Evolutionary conservation across 2,113 vertebrate species (phyloP), one percentile per base, ranked within the genome.

Genomic region (Micronisus gabar): DNA sequence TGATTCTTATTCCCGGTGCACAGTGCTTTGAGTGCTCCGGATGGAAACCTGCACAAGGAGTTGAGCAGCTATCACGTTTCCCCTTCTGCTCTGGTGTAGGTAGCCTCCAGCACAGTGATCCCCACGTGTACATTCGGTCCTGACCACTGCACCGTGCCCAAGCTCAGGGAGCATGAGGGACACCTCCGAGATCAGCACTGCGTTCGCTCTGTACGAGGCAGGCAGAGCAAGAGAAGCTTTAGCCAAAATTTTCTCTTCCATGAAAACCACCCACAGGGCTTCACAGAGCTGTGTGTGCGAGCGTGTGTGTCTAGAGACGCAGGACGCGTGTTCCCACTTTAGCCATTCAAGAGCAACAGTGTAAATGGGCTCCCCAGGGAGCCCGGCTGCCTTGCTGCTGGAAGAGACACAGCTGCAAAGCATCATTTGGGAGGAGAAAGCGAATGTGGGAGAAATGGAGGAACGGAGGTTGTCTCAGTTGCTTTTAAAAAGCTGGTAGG

Each of bases 321-420:
- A 36, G 89, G 91, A 40, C 78, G 9, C 43, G 74, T 91, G 95
- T 67, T 96, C 95, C 73, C 87, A 90, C 97, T 97, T 96, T 7
- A 94, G 71, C 78, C 38, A 26, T 94, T 94, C 71, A 76, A 96
- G 89, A 91, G 30, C 70, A 92, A 1, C 40, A 90, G 91, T 86
- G 78, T 59, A 80, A 97, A 96, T 81, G 91, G 91, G 59, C 38
- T 97, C 93, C 74, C 94, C 38, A 10, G 94, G 89, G 94, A 95
- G 29, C 23, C 53, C 14, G 62, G 45, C 92, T 65, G 93, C 70
- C 52, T 53, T 2, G 4, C 58, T 65, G 67, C 78, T 94, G 84
- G 71, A 86, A 76, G 66, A 90, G 66, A 73, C 86, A 67, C 94
- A 95, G 94, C 95, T 97, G 95, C 89, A 93, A 70, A 91, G 41